Evolutionary conservation across 2,888 invertebrate genomes (phyloP).

Genomic region (Orthosia cruda): DNA sequence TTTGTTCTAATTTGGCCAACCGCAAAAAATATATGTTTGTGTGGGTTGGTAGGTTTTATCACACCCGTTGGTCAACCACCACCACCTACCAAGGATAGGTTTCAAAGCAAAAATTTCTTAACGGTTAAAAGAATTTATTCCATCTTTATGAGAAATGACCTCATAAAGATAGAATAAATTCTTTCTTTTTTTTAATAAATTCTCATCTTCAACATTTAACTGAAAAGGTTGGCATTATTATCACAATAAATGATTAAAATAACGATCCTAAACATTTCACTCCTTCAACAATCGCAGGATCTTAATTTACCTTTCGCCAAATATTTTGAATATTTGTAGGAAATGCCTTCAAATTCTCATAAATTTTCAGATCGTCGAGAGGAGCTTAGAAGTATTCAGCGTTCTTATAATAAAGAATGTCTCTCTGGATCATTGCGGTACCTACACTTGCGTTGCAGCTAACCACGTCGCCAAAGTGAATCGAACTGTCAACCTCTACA

Average conservation of each 20-base stretch:
- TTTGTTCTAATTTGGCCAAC: too few species aligned
- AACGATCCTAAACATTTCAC: conserved; percentile 10
- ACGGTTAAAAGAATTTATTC: too few species aligned
- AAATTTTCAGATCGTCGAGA: conserved; percentile 92
- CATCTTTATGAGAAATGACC: too few species aligned
- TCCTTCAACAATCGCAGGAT: not conserved
- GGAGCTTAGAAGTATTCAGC: conserved; percentile 94
- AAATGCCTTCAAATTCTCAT: conserved; percentile 13
- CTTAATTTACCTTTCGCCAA: not conserved
- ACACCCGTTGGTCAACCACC: not conserved
- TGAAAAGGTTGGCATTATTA: not conserved
- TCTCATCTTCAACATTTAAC: not conserved
- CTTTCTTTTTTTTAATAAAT: too few species aligned
- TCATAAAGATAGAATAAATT: too few species aligned
- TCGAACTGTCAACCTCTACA: conserved; percentile 94
- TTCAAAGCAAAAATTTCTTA: not conserved
- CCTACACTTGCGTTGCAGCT: conserved; percentile 94
- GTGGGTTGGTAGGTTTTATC: not conserved
- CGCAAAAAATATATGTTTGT: too few species aligned
- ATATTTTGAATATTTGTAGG: conserved; percentile 2
- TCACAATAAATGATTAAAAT: conserved; percentile 1
- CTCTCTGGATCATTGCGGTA: conserved; percentile 94
- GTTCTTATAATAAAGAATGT: conserved; percentile 94
- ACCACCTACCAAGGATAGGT: not conserved
- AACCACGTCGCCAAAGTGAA: conserved; percentile 94